Evolutionary conservation across 2,888 invertebrate species (phyloP).

Genomic region (Drosophila neotestacea): DNA sequence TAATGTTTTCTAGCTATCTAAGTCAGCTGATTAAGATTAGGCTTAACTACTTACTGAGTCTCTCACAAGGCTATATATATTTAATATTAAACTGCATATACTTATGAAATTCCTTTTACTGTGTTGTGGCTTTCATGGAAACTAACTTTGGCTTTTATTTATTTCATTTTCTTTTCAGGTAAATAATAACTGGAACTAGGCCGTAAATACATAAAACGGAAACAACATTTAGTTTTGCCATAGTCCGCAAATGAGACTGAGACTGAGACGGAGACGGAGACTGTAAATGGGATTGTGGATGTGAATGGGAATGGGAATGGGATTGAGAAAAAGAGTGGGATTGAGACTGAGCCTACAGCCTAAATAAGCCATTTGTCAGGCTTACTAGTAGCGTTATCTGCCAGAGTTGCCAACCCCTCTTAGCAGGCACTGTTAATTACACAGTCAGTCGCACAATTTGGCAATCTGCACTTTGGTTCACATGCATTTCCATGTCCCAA

Average conservation of each 20-base stretch:
- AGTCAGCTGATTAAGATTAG: too few relatives aligned
- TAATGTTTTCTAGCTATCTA: too few relatives aligned
- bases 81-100: too few relatives aligned
- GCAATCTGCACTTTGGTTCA: slow-evolving; percentile 42
- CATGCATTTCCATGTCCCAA: slow-evolving; percentile 41
- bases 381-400: slow-evolving; percentile 50
- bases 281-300: too few relatives aligned
- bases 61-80: too few relatives aligned
- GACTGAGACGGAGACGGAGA: too few relatives aligned
- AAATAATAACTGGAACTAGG: slow-evolving; percentile 32
- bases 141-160: slow-evolving; percentile 24
- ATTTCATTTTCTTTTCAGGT: slow-evolving; percentile 48
- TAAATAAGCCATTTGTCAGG: slow-evolving; percentile 77
- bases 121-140: neutral
- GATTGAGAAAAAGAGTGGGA: neutral
- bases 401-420: neutral
- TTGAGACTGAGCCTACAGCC: slow-evolving; percentile 43
- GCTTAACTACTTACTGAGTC: too few relatives aligned
- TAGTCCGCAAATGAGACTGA: too few relatives aligned
- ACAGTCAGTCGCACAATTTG: slow-evolving; percentile 50
- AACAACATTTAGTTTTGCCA: neutral
- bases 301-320: neutral
- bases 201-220: slow-evolving; percentile 1
- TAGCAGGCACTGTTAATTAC: slow-evolving; percentile 66
- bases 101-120: too few relatives aligned